Base-by-base conservation (phyloP, 2,888 invertebrate genomes). In the Pseudanteris insignis region DNA sequence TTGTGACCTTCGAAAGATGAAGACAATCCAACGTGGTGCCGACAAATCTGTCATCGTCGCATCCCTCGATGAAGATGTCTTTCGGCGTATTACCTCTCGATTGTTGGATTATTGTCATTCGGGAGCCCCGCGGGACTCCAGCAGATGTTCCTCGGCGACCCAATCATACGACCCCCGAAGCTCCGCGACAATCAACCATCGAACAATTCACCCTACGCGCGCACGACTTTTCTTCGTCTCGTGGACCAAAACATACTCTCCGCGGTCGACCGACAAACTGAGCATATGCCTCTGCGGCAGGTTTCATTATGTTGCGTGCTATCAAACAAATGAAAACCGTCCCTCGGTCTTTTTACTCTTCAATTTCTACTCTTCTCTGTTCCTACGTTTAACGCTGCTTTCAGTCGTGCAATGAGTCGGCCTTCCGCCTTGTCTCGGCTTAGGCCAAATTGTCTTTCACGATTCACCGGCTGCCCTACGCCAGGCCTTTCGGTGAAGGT, bases 131-230 rank as follows among this genome's bases (percentile, higher is more conserved):
- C 79, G 79, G 79, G 79, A 79, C 74, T 65, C 69, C 74, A 74
- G 74, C 79, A 79, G 79, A 79, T 79, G 79, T 79, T 79, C 76
- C 77, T 76, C 75, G 75, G 78, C 78, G 71, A 78, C 79, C 78
- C 78, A 79, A 79, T 79, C 79, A 77, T 73, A 71, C 76, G 74
- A 76, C 75, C 76, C 78, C 75, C 70, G 74, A 72, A 76, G 76
- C 75, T 69, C 71, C 65, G 70, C 76, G 73, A 76, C 75, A 77
- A 77, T 79, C 77, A 78, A 76, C 73, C 78, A 73, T 78, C 78
- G 73, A 78, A 79, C 78, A 78, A 78, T 78, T 73, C 72, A 74
- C 75, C 74, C 75, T 74, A 71, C 54, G 58, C 53, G 58, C 69
- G 67, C 47, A 48, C 33, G 44, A 46, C 38, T 66, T 60, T 67